A percentile compares a stretch with the other conserved stretches of the same genome.
Evolutionary conservation across 92 coral and sea anemone genomes (phyloP).

Genomic region (Meandrina meandrites): DNA sequence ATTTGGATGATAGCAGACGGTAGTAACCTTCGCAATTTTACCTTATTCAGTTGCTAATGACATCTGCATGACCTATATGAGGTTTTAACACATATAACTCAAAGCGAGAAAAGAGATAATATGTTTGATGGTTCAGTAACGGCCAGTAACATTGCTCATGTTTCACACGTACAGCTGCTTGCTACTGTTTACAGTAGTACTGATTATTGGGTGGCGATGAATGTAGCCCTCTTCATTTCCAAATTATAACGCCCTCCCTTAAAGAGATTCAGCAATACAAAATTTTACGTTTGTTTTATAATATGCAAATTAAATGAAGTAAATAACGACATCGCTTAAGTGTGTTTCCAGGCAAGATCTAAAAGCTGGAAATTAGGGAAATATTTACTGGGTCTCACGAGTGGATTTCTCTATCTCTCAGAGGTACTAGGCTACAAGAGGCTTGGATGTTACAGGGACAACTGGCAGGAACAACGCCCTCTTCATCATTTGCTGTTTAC

Average conservation of each 20-base stretch:
- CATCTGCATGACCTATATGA: neutral
- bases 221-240: no score
- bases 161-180: no score
- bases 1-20: neutral
- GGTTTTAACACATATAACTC: no score
- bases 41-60: neutral
- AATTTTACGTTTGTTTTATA: no score
- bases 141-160: no score
- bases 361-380: no score
- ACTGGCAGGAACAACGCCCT: constrained; percentile 40
- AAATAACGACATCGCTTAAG: no score
- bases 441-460: constrained; percentile 56
- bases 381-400: no score
- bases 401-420: no score
- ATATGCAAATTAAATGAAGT: no score
- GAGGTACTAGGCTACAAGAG: constrained; percentile 8
- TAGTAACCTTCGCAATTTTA: neutral
- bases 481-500: constrained; percentile 52
- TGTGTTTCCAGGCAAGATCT: no score
- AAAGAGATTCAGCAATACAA: neutral
- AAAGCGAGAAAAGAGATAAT: no score
- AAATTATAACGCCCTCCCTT: neutral
- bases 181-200: neutral
- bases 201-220: neutral
- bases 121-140: neutral